A percentile compares a stretch with the other conserved stretches of the same genome.
These are phyloP conservation scores for Calidris pygmaea DNA, from an alignment of 2,113 vertebrate species.

Conservation along the genomic window DNA sequence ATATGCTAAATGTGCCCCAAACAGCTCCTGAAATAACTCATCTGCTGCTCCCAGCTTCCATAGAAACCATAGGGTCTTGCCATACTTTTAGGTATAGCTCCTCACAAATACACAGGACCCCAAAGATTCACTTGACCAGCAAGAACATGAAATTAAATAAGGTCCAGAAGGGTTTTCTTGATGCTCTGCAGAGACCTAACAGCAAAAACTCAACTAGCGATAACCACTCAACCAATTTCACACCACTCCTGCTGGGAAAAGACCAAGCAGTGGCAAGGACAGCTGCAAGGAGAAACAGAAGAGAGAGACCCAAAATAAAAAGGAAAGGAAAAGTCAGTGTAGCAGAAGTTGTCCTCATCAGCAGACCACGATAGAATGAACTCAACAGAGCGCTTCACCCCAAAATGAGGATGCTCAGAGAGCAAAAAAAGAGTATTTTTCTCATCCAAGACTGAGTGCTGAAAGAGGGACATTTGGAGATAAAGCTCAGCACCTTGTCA, in stretches of 20 bases:
- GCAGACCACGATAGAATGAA: background rate
- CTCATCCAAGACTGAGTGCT: background rate
- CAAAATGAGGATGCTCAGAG: background rate
- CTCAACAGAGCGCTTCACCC: background rate
- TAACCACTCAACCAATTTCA: background rate
- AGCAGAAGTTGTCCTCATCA: background rate
- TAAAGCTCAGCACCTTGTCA: background rate
- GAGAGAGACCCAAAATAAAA: background rate
- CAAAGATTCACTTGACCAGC: background rate
- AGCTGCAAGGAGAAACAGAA: background rate
- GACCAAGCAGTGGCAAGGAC: background rate
- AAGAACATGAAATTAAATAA: background rate
- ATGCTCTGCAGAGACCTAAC: background rate
- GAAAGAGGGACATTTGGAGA: background rate
- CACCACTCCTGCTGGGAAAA: background rate
- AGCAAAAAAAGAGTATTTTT: background rate
- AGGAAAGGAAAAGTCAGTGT: background rate
- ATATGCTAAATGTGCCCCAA: background rate
- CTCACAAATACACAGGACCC: background rate
- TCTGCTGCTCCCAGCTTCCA: background rate
- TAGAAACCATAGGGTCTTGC: background rate
- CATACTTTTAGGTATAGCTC: background rate
- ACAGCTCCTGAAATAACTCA: background rate
- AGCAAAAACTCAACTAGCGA: background rate
- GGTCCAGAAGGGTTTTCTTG: background rate